phyloP scores from a whole-genome alignment of 30 jellyfish, hydroid and myxozoan genomes.

The Kudoa iwatai region DNA sequence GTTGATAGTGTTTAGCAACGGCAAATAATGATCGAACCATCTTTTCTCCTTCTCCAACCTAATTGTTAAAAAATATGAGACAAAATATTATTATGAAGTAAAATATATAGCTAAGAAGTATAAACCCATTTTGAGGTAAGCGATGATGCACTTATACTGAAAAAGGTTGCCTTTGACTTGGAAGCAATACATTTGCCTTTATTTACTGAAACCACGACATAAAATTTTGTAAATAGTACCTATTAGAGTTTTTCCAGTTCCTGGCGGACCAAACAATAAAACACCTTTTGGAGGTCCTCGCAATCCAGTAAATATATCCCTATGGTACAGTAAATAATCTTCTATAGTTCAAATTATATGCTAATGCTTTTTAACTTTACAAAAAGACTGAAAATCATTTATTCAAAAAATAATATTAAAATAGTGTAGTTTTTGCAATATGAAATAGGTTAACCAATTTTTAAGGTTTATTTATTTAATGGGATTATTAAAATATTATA shows the following conservation, averaged over 20 bases:
- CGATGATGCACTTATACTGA: conserved; percentile 80
- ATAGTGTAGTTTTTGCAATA: no score
- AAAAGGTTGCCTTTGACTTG: conserved; percentile 70
- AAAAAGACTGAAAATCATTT: no score
- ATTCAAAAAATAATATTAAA: background rate
- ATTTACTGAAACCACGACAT: no score
- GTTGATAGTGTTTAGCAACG: conserved; percentile 57
- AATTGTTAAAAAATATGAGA: background rate
- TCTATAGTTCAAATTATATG: background rate
- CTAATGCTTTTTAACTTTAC: no score
- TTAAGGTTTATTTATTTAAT: no score
- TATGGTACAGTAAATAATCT: background rate
- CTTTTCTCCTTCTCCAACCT: conserved; percentile 96
- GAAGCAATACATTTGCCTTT: conserved; percentile 99
- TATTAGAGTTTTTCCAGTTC: conserved; percentile 82
- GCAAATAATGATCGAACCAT: conserved; percentile 86
- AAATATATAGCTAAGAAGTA: background rate
- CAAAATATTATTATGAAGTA: background rate
- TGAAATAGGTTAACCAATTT: no score
- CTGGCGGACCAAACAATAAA: conserved; percentile 88
- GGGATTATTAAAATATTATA: no score
- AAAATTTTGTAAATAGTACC: conserved; percentile 5
- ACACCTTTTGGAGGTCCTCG: conserved; percentile 92
- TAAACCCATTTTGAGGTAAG: conserved; percentile 79
- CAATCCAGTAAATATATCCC: conserved; percentile 67